A percentile compares a stretch with the other conserved stretches of the same genome.
Evolutionary conservation across 2,888 invertebrate genomes (phyloP).

Genomic region (Dryomyza anilis): DNA sequence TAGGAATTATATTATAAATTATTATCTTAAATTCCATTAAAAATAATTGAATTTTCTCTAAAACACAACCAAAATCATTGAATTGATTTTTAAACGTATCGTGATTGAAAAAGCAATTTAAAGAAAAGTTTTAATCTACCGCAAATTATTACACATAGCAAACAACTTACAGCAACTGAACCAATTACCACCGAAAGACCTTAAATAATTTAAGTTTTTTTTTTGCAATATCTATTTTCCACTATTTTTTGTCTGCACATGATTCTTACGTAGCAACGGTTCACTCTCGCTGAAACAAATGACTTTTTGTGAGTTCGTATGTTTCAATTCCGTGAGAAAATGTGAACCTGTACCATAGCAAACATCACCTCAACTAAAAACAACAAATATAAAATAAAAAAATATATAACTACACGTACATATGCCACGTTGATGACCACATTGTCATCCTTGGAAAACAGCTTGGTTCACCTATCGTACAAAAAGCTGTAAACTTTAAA

Average conservation of each 20-base stretch:
- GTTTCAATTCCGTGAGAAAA: background rate
- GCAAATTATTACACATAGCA: conserved; percentile 11
- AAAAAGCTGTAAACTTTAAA: too few species aligned
- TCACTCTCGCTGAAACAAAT: background rate
- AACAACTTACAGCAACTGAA: conserved; percentile 8
- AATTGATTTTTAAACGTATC: conserved; percentile 8
- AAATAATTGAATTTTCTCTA: too few species aligned
- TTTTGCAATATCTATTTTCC: background rate
- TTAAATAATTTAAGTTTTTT: conserved; percentile 1
- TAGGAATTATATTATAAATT: too few species aligned
- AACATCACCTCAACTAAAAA: background rate
- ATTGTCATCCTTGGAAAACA: conserved; percentile 7
- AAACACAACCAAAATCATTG: background rate
- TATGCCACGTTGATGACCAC: conserved; percentile 1
- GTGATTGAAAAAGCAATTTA: conserved; percentile 16
- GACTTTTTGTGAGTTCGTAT: background rate
- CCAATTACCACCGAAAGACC: conserved; percentile 3
- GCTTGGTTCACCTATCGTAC: background rate
- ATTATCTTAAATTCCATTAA: too few species aligned
- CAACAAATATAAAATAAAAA: background rate
- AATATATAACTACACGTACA: background rate
- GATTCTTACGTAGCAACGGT: background rate
- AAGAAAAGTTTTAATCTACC: conserved; percentile 19
- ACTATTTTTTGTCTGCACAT: background rate
- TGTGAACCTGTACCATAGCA: too few species aligned